Base-by-base conservation (phyloP, 2,113 vertebrate species). In the Egretta garzetta region DNA sequence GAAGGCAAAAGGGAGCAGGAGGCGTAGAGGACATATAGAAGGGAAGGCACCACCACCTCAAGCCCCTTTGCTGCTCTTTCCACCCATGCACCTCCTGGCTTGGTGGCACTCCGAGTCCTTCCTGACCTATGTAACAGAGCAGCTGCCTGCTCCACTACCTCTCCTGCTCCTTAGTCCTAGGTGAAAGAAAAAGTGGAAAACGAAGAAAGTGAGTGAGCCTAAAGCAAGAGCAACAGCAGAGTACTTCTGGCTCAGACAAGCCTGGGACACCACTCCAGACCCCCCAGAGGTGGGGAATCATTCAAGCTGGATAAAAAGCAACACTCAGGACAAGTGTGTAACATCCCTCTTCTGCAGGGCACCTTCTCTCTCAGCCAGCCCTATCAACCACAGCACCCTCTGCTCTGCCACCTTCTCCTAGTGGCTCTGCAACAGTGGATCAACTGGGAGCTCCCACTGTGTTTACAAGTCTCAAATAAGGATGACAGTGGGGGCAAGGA, bases 241-340 rank as follows among this genome's bases (percentile, higher is more conserved):
- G 39, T 17, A 37, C 8, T 52, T 47, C 6, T 28, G 35, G 24
- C 17, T 91, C 41, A 50, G 28, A 20, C 23, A 87, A 86, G n/a
- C 32, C 66, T n/a, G 8, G 24, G 32, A 80, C 5, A 35, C 27
- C 39, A 23, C 50, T 55, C 39, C 75, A 74, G 73, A 37, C 8
- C 0, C 5, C 9, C 3, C 28, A 27, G 50, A 58, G 30, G 28
- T 0, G 1, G 32, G 21, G 23, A 43, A 66, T 53, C 10, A 20
- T 22, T 20, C 18, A 52, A 49, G 50, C 7, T 53, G 39, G 52
- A 59, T 5, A 10, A 77, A 49, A 11, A 77, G 33, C n/a, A 79
- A 18, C 33, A 16, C 24, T 72, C 10, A 15, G 52, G 14, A 45
- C 14, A 55, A 76, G 49, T 2, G 0, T 30, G 12, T 6, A 55